phyloP scores from a whole-genome alignment of 2,888 invertebrate genomes.

The Sussaba pulchella region DNA sequence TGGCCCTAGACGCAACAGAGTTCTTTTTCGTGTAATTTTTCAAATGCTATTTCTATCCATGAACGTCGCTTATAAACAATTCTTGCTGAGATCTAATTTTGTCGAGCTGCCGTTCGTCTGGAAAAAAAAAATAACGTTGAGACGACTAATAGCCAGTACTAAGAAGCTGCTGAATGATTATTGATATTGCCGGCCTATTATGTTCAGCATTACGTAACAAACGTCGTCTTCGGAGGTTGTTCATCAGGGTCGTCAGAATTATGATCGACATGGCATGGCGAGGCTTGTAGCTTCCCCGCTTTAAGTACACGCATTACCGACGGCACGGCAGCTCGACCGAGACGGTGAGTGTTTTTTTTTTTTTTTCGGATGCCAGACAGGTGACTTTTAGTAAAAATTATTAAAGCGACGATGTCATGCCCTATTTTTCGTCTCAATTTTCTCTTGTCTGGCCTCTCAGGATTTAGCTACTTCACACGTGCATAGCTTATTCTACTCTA shows the following conservation, averaged over 20 bases:
- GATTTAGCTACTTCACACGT: constrained; percentile 12
- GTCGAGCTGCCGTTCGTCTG: not conserved
- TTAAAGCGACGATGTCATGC: not conserved
- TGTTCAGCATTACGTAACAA: not conserved
- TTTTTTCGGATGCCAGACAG: constrained; percentile 15
- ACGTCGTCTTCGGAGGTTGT: not conserved
- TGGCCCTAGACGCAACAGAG: too few species aligned
- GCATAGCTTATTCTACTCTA: not conserved
- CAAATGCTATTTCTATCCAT: too few species aligned
- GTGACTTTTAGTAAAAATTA: constrained; percentile 31
- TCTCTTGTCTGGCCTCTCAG: not conserved
- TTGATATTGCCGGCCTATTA: constrained; percentile 1
- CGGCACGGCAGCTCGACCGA: not conserved
- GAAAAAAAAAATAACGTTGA: not conserved
- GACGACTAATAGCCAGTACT: not conserved
- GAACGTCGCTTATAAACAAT: too few species aligned
- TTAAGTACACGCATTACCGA: not conserved
- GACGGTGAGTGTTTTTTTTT: constrained; percentile 9
- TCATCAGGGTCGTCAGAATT: constrained; percentile 12
- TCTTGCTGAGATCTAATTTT: too few species aligned
- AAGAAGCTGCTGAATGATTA: not conserved
- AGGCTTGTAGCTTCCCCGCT: constrained; percentile 34
- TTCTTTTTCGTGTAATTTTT: too few species aligned
- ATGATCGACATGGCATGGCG: constrained; percentile 15
- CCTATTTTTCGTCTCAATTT: not conserved